A percentile compares a stretch with the other conserved stretches of the same genome.
Conservation (phyloP, 2,113 vertebrate genomes). For the Mormoops blainvillei region DNA sequence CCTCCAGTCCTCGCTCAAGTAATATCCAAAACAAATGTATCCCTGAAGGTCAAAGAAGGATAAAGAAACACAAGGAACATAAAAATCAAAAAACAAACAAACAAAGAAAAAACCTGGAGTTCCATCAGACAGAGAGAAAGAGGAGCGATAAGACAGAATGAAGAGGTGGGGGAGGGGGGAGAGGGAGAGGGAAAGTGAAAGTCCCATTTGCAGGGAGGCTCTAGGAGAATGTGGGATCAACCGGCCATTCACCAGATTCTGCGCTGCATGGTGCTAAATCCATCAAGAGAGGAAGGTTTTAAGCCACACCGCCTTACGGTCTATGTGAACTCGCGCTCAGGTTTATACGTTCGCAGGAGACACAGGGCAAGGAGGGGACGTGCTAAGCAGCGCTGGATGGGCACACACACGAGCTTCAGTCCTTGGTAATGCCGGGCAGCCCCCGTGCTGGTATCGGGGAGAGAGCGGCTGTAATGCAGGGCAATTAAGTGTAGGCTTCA, state of each 20-base stretch:
- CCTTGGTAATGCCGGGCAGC: not conserved
- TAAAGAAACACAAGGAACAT: not conserved
- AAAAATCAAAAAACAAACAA: no score
- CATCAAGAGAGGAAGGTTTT: not conserved
- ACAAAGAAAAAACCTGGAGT: not conserved
- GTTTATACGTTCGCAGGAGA: not conserved
- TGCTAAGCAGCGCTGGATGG: not conserved
- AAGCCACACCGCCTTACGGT: no score
- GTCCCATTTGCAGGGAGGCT: not conserved
- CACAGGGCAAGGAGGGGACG: not conserved
- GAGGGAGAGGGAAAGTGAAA: not conserved
- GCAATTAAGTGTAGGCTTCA: not conserved
- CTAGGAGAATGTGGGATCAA: not conserved
- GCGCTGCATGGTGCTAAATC: not conserved
- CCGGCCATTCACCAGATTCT: not conserved
- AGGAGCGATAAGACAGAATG: not conserved
- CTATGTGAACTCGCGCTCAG: not conserved
- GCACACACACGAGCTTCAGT: rapidly evolving
- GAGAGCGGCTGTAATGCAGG: not conserved
- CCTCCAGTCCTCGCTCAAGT: not conserved
- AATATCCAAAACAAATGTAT: constrained; percentile 13
- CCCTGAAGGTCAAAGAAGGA: not conserved
- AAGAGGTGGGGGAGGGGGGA: rapidly evolving
- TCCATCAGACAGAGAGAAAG: not conserved
- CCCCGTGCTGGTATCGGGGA: rapidly evolving